A percentile compares a stretch with the other conserved stretches of the same genome.
phyloP scores from a whole-genome alignment of 1,140 invertebrate genomes.

The Drosophila arizonae region DNA sequence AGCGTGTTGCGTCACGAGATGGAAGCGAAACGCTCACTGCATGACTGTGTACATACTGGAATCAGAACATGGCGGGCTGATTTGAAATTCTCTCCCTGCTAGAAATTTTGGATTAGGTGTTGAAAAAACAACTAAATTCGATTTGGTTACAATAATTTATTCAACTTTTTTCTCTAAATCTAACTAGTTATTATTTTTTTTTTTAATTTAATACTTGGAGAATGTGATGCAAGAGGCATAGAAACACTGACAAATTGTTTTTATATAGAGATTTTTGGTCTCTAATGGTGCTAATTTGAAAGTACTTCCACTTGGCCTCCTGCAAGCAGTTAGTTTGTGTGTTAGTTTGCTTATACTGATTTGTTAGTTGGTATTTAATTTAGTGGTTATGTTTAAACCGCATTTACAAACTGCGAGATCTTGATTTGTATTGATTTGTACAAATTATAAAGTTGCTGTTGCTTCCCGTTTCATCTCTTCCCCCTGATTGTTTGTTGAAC shows the following conservation, averaged over 20 bases:
- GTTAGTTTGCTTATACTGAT: background rate
- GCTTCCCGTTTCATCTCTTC: background rate
- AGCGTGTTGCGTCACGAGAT: background rate
- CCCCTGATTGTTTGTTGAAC: background rate
- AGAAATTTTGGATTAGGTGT: background rate
- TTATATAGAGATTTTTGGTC: background rate
- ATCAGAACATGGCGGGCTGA: constrained; percentile 12
- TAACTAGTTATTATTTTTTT: constrained; percentile 4
- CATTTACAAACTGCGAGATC: constrained; percentile 25
- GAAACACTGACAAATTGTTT: background rate
- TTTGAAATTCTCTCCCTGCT: constrained; percentile 1
- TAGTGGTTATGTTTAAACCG: background rate
- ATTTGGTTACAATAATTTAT: constrained; percentile 33
- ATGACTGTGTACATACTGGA: constrained; percentile 1
- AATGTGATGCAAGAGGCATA: background rate
- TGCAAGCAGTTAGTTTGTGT: background rate
- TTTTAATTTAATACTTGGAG: too few species aligned
- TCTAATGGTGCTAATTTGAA: background rate
- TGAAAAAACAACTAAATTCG: background rate
- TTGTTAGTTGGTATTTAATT: constrained; percentile 11
- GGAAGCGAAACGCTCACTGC: constrained; percentile 14
- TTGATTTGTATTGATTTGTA: constrained; percentile 14
- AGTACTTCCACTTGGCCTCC: background rate
- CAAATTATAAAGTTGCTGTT: constrained; percentile 6
- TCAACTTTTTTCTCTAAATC: constrained; percentile 16